These are phyloP conservation scores for Leptestheria dahalacensis DNA, from an alignment of 1,140 invertebrate species.

Conservation along the genomic window DNA sequence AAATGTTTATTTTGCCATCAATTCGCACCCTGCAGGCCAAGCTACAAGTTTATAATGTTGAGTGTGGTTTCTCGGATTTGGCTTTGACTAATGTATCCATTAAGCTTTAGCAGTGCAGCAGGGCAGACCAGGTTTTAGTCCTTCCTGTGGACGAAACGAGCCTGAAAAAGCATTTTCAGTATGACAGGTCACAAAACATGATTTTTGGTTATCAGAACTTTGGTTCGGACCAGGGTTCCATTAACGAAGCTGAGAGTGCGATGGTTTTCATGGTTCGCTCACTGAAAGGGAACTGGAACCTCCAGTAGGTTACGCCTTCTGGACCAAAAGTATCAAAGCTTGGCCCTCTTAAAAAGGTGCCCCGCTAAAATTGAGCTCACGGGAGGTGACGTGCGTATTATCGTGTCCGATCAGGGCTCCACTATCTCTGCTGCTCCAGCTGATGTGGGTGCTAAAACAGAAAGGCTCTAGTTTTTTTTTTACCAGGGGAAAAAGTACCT, in stretches of 20 bases:
- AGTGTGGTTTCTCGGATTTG: background rate
- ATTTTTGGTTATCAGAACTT: background rate
- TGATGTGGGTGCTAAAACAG: background rate
- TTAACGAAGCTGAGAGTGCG: background rate
- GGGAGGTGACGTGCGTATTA: background rate
- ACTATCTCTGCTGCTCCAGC: background rate
- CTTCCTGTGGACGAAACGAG: background rate
- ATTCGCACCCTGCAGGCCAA: background rate
- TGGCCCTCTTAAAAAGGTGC: background rate
- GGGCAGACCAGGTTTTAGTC: background rate
- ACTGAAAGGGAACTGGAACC: background rate
- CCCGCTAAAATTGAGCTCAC: no score
- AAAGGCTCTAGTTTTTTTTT: background rate
- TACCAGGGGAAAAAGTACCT: background rate
- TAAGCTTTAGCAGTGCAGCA: background rate
- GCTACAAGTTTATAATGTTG: background rate
- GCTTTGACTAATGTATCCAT: background rate
- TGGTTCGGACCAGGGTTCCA: background rate
- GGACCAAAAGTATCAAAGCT: background rate
- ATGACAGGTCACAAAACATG: background rate
- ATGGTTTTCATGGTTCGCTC: background rate
- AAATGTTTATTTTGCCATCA: background rate
- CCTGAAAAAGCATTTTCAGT: background rate
- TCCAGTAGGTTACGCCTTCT: background rate
- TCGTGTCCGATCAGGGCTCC: background rate